phyloP scores from a whole-genome alignment of 2,797 vertebrate genomes.

The Lutjanus argentimaculatus region DNA sequence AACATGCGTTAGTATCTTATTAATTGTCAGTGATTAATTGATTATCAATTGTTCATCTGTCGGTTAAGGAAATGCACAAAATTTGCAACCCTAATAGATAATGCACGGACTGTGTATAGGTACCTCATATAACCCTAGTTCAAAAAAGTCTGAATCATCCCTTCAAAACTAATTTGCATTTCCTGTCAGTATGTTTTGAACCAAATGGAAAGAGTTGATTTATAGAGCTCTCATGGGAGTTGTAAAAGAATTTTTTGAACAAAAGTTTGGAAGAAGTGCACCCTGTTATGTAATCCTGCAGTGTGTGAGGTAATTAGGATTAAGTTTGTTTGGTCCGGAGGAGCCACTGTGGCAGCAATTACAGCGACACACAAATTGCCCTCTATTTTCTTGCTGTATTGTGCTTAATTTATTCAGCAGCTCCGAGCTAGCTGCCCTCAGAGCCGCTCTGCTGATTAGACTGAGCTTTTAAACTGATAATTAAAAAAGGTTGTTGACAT shows the following conservation, averaged over 20 bases:
- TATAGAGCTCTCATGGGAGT: conserved; percentile 9
- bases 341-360: conserved; percentile 56
- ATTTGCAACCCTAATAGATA: too few relatives aligned
- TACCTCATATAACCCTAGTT: too few relatives aligned
- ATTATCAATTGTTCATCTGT: too few relatives aligned
- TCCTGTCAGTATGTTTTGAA: not conserved
- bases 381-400: conserved; percentile 44
- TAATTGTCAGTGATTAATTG: too few relatives aligned
- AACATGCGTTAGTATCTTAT: too few relatives aligned
- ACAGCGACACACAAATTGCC: conserved; percentile 48
- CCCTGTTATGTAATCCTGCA: conserved; percentile 46
- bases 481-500: conserved; percentile 11
- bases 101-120: too few relatives aligned
- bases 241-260: not conserved
- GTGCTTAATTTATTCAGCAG: conserved; percentile 42
- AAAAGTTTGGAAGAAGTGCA: conserved; percentile 25
- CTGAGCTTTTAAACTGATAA: conserved; percentile 10
- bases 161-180: not conserved
- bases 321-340: conserved; percentile 47
- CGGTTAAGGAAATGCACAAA: too few relatives aligned
- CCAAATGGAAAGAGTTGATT: conserved; percentile 3
- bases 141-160: too few relatives aligned
- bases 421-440: conserved; percentile 16
- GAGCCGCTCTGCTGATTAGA: conserved; percentile 17
- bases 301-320: conserved; percentile 56